Evolutionary conservation across 1,140 invertebrate species (phyloP).

Genomic region (Zaprionus ghesquierei): DNA sequence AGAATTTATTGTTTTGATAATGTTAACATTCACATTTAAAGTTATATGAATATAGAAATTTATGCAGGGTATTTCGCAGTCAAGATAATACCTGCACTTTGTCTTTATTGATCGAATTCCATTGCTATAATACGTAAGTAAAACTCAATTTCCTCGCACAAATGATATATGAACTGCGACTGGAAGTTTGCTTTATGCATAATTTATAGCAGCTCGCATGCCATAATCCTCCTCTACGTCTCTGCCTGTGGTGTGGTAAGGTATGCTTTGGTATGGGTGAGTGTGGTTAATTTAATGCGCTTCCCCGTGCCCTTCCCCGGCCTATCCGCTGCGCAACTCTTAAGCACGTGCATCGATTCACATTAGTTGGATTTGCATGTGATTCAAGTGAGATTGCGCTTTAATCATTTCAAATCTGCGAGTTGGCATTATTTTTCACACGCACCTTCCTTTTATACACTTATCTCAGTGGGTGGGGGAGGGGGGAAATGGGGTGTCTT

Average conservation of each 20-base stretch:
- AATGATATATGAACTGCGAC: background rate
- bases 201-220: background rate
- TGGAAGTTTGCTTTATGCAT: constrained; percentile 6
- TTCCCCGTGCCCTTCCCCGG: background rate
- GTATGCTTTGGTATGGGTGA: background rate
- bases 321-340: background rate
- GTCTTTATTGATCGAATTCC: background rate
- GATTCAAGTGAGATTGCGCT: constrained; percentile 47
- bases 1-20: too few species aligned
- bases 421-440: background rate
- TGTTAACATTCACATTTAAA: too few species aligned
- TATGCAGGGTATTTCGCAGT: background rate
- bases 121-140: background rate
- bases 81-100: background rate
- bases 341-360: constrained; percentile 13
- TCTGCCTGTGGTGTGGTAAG: background rate
- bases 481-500: constrained; percentile 10
- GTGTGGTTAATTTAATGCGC: background rate
- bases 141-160: background rate
- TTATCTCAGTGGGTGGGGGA: background rate
- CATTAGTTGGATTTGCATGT: constrained; percentile 27
- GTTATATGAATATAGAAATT: background rate
- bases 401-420: constrained; percentile 29
- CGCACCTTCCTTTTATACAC: constrained; percentile 1
- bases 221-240: background rate